Percentiles rank a stretch among this genome's conserved stretches.
Evolutionary conservation across 2,113 vertebrate genomes (phyloP).

Genomic region (Sterna hirundo): DNA sequence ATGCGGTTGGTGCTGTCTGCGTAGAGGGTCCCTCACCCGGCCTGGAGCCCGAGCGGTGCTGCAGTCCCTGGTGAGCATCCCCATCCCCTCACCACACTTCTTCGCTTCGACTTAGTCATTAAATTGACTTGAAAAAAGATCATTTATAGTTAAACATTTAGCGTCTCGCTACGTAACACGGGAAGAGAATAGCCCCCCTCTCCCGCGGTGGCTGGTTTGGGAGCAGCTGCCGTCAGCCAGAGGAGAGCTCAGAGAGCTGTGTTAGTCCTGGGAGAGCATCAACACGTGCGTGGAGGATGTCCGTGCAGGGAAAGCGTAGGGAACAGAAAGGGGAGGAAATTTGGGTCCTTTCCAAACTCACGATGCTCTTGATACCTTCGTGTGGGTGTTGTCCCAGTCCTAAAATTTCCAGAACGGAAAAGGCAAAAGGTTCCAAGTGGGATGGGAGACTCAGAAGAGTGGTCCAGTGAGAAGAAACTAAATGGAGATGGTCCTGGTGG

Average conservation of each 20-base stretch:
- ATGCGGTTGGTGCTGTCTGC: fast-evolving
- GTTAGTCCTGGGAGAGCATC: background rate
- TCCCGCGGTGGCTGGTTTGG: background rate
- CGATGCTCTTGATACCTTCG: background rate
- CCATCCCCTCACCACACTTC: background rate
- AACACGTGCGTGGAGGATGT: fast-evolving
- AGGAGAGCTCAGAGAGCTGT: background rate
- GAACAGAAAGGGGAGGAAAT: background rate
- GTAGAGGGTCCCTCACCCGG: fast-evolving
- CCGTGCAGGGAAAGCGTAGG: background rate
- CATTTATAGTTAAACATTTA: fast-evolving
- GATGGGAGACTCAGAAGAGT: background rate
- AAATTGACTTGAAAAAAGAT: background rate
- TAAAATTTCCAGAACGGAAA: background rate
- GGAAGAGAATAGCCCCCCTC: background rate
- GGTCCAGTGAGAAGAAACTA: background rate
- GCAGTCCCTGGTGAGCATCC: background rate
- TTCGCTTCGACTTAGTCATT: background rate
- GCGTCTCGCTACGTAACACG: fast-evolving
- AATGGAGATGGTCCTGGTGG: background rate
- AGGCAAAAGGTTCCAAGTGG: background rate
- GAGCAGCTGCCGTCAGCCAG: background rate
- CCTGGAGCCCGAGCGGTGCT: background rate
- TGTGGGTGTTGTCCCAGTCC: background rate
- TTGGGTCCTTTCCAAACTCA: background rate